Evolutionary conservation across 1,140 invertebrate species (phyloP), one percentile per base, ranked within the genome.

Genomic region (Drosophila pandora): DNA sequence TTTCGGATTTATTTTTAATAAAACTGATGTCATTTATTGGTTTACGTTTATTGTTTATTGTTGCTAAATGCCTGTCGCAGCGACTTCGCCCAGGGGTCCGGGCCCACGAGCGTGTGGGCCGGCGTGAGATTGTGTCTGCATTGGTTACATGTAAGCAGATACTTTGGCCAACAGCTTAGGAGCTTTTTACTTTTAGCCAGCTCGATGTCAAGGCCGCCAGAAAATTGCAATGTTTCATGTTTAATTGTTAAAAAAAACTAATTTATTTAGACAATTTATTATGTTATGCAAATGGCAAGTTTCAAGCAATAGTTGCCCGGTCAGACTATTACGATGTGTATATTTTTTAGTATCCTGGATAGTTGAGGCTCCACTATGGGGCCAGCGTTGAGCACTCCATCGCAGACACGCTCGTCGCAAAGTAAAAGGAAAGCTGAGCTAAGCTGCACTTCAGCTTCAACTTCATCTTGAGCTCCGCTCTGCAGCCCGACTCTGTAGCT

Each of bases 21-120:
- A 74, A 76, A 80, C 65, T 73, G 54, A 72, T 84, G 81, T 85
- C 81, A 73, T 65, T 85, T 84, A 84, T 85, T 80, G 76, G 52
- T 73, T 34, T 69, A 77, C 58, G 67, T 71, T 74, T 84, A 65
- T 85, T 79, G 63, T 80, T 85, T 76, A 85, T 69, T 76, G 50
- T 76, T 59, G 78, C 60, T 74, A 74, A 74, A 76, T 76, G 82
- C 56, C 58, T 72, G 61, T 67, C 54, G 23, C 45, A 54, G 48
- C 32, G 58, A 61, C 56, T 58, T 60, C 22, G 43, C 61, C 61
- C 61, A 49, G 47, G 10, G 37, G 13, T 67, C 71, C 25, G 48
- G 45, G 57, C 39, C 17, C 17, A 50, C 65, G 25, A 34, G 28
- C 43, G 37, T 48, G 49, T 45, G 64, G 52, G 32, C 28, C 49